A percentile compares a stretch with the other conserved stretches of the same genome.
These are phyloP conservation scores for Chironomus riparius DNA, from an alignment of 2,888 invertebrate genomes.

Conservation along the genomic window DNA sequence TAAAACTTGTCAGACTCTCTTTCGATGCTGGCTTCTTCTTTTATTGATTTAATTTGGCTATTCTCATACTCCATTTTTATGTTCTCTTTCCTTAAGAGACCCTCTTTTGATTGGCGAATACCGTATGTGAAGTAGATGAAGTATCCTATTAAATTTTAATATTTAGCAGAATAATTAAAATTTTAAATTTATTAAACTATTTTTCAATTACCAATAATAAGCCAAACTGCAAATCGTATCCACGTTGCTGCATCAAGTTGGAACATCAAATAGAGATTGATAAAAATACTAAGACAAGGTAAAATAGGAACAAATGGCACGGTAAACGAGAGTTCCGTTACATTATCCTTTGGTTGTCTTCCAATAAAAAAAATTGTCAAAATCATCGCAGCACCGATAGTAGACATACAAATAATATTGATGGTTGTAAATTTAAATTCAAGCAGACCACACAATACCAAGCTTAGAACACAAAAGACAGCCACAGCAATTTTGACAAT, in stretches of 20 bases:
- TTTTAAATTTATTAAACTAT: no score
- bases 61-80: background rate
- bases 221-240: slow-evolving; percentile 81
- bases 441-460: slow-evolving; percentile 34
- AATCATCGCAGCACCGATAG: slow-evolving; percentile 47
- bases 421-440: slow-evolving; percentile 18
- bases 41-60: background rate
- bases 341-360: slow-evolving; percentile 56
- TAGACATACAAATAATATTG: slow-evolving; percentile 42
- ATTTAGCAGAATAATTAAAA: no score
- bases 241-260: slow-evolving; percentile 78
- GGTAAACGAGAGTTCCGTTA: slow-evolving; percentile 58
- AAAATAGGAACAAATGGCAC: slow-evolving; percentile 79
- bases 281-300: slow-evolving; percentile 73
- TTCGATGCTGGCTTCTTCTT: background rate
- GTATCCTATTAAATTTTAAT: no score
- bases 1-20: background rate
- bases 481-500: slow-evolving; percentile 56
- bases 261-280: slow-evolving; percentile 86
- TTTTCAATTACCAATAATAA: slow-evolving; percentile 56
- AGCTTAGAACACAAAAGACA: slow-evolving; percentile 47
- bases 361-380: slow-evolving; percentile 51
- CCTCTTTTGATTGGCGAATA: slow-evolving; percentile 62
- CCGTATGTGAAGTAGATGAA: slow-evolving; percentile 81
- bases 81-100: slow-evolving; percentile 31